phyloP scores from a whole-genome alignment of 2,113 vertebrate species.

The Hiodon tergisus region DNA sequence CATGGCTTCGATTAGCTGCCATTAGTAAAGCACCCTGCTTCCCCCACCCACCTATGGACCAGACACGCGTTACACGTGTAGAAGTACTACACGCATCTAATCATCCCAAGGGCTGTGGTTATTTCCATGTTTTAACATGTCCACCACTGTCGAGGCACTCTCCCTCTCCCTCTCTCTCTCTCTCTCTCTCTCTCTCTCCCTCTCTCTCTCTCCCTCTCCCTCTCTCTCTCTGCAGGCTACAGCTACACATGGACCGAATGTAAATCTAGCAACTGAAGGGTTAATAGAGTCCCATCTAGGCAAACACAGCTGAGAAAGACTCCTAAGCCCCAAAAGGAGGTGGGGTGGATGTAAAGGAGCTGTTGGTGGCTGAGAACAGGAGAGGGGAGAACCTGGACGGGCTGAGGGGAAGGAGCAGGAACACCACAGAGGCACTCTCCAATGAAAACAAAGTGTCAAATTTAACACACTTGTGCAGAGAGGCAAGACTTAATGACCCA shows the following conservation, averaged over 20 bases:
- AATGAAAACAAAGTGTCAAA: constrained; percentile 31
- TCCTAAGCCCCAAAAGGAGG: constrained; percentile 10
- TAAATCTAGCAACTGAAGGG: background rate
- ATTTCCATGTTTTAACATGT: too few relatives aligned
- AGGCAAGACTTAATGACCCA: constrained; percentile 27
- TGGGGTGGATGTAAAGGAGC: background rate
- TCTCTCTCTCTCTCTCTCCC: too few relatives aligned
- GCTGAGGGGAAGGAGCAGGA: background rate
- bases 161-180: too few relatives aligned
- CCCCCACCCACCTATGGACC: too few relatives aligned
- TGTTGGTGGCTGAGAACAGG: background rate
- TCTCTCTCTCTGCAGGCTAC: background rate
- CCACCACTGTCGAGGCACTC: too few relatives aligned
- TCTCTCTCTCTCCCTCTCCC: too few relatives aligned
- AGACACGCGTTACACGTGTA: too few relatives aligned
- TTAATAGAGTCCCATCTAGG: constrained; percentile 11
- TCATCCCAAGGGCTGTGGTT: too few relatives aligned
- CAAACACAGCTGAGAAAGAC: constrained; percentile 7
- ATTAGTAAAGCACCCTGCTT: too few relatives aligned
- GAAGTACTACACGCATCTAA: too few relatives aligned
- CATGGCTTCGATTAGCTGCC: too few relatives aligned
- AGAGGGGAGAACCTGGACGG: constrained; percentile 5
- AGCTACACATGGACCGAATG: background rate
- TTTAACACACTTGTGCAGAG: constrained; percentile 27
- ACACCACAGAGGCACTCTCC: background rate